Base-by-base conservation (phyloP, 30 jellyfish, hydroid and myxozoan genomes). In the Clytia hemisphaerica region DNA sequence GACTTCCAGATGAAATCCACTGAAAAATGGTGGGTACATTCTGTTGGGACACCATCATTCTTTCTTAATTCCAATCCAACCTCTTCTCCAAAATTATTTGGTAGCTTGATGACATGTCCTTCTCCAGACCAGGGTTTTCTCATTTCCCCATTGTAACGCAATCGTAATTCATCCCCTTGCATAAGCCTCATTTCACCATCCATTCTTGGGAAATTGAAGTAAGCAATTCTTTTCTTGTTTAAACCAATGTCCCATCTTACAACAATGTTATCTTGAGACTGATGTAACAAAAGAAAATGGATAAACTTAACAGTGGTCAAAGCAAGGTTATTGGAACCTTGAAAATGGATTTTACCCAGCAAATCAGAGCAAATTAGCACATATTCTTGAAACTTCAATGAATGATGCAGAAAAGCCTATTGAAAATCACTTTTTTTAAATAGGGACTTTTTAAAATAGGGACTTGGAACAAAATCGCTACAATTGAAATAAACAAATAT, bases 1-100 rank as follows among this genome's bases (percentile, higher is more conserved):
- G 99, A 83, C 67, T 92, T 92, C 99, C 99, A 92, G 35, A 92
- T 85, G 57, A 92, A 92, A 65, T 92, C 99, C 22, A 92, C 99
- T n/a, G 96, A 85, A 67, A 90, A 90, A 64, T 80, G 91, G 53
- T 88, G 97, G 5, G 97, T 88, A 65, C 97, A 88, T 42, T 88
- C 97, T 21, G 90, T 84, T 2, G 97, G 97, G 40, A 82, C 97
- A 2, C 92, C 92, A 27, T 93, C 95, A 50, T 88, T 88, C 74
- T 92, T 78, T 40, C 96, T 58, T 70, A 92, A 76, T 70, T 92
- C 99, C 10, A 92, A 47, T 7, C 99, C 99, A 83, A 92, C 96
- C 61, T 92, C 99, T 50, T 92, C 99, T 16, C 99, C 96, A 73
- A 75, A 82, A 79, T 90, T 92, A 93, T 92, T 92, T 45, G 99